Evolutionary conservation across 2,888 invertebrate genomes (phyloP), one percentile per base, ranked within the genome.

Genomic region (Noctua janthe): DNA sequence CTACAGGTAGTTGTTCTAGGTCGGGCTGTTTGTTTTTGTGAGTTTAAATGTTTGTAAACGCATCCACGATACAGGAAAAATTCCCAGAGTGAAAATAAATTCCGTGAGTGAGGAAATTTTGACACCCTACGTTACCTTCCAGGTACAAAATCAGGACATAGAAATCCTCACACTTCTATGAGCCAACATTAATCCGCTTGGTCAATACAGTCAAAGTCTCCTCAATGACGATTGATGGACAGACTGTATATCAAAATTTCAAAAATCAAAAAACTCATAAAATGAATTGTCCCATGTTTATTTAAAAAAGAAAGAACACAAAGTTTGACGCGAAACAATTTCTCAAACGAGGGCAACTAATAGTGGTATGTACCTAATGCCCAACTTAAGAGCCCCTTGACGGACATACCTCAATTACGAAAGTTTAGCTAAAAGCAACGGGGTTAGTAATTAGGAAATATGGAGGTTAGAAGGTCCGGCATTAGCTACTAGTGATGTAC

Each of bases 371-470:
- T 85, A 39, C 39, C 39, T 39, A 80, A 81, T 77, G 49, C 7
- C 11, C 70, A 49, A 72, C 54, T 64, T 70, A 80, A 82, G 59
- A 69, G 69, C 77, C 90, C 87, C 86, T 59, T 70, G 78, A 77
- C 85, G 62, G 73, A 49, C 80, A 83, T 87, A 59, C 80, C 59
- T 90, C 78, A 86, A 88, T 80, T 87, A 86, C 67, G 59, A 79
- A 80, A 89, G 78, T 83, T 87, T 80, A 67, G 67, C 78, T 88
- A 83, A 87, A 90, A 89, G 83, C 90, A 69, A 79, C 17, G 43
- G 47, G 51, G 59, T 76, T 76, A 59, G 80, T 87, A 89, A 89
- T 89, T 89, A 90, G 56, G 69, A 87, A 76, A 84, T 83, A 86
- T 87, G 54, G 66, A 71, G 70, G 78, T 80, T 79, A 82, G 29